Percentiles rank a stretch among this genome's conserved stretches.
phyloP scores from a whole-genome alignment of 2,113 vertebrate genomes.

The Ictidomys tridecemlineatus region DNA sequence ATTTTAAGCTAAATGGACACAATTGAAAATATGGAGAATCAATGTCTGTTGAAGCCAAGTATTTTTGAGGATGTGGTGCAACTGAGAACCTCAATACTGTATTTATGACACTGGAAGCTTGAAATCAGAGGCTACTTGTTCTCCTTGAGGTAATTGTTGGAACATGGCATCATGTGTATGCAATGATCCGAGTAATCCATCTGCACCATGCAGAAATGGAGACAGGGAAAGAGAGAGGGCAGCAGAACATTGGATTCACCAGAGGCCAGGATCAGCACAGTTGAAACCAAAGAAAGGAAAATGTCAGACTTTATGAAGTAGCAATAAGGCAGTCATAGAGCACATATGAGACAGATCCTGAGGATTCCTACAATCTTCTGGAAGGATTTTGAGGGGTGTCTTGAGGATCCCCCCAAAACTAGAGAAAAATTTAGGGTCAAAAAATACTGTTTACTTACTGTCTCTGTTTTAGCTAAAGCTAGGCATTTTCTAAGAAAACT shows the following conservation, averaged over 20 bases:
- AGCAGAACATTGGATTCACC: background rate
- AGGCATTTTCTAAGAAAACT: background rate
- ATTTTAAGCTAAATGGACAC: background rate
- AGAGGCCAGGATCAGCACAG: background rate
- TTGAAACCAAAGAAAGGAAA: background rate
- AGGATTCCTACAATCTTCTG: constrained; percentile 27
- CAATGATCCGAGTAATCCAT: background rate
- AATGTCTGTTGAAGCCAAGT: background rate
- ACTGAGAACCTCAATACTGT: background rate
- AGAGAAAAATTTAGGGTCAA: background rate
- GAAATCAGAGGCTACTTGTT: background rate
- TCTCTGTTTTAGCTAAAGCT: background rate
- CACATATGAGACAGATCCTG: background rate
- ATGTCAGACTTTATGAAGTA: background rate
- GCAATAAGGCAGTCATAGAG: background rate
- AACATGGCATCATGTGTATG: fast-evolving
- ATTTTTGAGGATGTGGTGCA: background rate
- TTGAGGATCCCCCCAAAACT: background rate
- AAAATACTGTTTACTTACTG: background rate
- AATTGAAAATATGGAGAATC: background rate
- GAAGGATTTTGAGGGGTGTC: background rate
- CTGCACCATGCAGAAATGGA: background rate
- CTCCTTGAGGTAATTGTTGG: background rate
- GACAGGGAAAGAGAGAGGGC: fast-evolving
- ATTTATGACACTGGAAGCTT: background rate